Base-by-base conservation (phyloP, 2,113 vertebrate genomes). In the Thamnophis sirtalis region DNA sequence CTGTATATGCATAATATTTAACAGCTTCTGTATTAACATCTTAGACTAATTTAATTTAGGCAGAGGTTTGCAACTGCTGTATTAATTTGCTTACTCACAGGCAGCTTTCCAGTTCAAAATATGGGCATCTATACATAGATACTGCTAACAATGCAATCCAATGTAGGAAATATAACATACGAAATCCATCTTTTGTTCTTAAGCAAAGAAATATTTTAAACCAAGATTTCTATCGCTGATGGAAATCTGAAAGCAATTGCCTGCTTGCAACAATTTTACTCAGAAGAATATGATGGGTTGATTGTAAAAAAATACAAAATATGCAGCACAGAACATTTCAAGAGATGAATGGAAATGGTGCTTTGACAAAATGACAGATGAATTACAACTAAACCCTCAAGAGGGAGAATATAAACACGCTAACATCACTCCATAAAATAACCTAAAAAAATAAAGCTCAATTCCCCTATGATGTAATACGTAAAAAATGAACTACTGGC, bases 101-200 rank as follows among this genome's bases (percentile, higher is more conserved):
- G 68, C 80, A 91, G 88, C 84, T 93, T 91, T 93, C 84, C 5
- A 89, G 84, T 87, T 87, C 38, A 38, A 95, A 94, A 91, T 84
- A 96, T 11, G 84, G 93, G 49, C 63, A 89, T 93, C 87, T 87
- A 91, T 92, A 26, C 55, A 95, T 91, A 94, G 84, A 91, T 90
- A 1, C 90, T n/a, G 80, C 80, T 60, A 90, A 53, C 28, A 91
- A 3, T 93, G 92, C 60, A 60, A 86, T 86, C 91, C 92, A 91
- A 91, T 93, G 4, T 80, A 93, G 93, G 92, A 3, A 89, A 94
- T 93, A 21, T 2, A 94, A 95, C 43, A 96, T 95, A 60, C 87
- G 10, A 38, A 7, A 92, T 26, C 89, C 90, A 87, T 56, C 10
- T 24, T 87, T 92, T n/a, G 33, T 90, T 93, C 51, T 92, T 91